Evolutionary conservation across 2,797 vertebrate genomes (phyloP).

Genomic region (Petrocephalus schoutedeni): DNA sequence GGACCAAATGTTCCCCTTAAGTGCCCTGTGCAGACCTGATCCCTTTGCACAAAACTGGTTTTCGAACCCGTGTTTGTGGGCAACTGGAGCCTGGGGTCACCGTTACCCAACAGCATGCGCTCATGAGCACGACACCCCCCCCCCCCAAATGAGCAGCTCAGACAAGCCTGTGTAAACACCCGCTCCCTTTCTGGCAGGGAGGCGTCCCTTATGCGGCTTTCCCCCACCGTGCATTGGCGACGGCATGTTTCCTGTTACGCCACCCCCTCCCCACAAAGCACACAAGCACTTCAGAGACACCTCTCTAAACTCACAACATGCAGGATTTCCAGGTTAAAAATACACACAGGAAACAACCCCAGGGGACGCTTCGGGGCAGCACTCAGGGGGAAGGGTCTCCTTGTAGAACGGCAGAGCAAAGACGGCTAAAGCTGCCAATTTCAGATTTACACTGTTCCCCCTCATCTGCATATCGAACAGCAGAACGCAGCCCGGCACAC

Average conservation of each 20-base stretch:
- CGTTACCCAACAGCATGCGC: not conserved
- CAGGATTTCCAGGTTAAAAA: slow-evolving; percentile 47
- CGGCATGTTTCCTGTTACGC: too few relatives aligned
- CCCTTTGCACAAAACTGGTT: not conserved
- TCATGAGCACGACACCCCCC: not conserved
- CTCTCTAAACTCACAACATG: not conserved
- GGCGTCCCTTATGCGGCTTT: not conserved
- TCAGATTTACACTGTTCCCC: not conserved
- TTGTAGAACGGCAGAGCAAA: not conserved
- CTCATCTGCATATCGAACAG: not conserved
- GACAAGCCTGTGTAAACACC: not conserved
- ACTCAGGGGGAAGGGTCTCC: not conserved
- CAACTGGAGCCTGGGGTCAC: not conserved
- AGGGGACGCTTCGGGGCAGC: not conserved
- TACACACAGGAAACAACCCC: slow-evolving; percentile 32
- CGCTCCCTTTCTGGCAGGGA: not conserved
- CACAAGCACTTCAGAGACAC: not conserved
- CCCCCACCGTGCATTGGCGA: too few relatives aligned
- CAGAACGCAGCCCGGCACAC: not conserved
- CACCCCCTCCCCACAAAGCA: not conserved
- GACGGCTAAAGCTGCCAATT: not conserved
- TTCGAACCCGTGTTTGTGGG: not conserved
- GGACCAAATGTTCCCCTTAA: not conserved
- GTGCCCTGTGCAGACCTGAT: not conserved
- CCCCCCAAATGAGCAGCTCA: not conserved